Evolutionary conservation across 2,113 vertebrate species (phyloP), one percentile per base, ranked within the genome.

Genomic region (Ptilorrhoa leucosticta): DNA sequence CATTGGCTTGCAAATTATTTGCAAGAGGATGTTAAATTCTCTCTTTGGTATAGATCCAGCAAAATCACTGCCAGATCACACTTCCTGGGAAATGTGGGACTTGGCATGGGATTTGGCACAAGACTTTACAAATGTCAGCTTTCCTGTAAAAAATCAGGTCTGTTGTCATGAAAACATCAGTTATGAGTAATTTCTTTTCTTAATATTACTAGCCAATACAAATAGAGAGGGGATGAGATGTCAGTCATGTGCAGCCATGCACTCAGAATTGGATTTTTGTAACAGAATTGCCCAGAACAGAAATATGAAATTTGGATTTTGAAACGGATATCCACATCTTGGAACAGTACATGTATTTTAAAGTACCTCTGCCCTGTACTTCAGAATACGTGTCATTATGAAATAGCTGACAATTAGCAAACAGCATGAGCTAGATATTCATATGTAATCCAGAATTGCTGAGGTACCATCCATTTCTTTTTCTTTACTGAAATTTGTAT

Each of bases 151-250:
- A 95, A 57, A 83, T 42, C 64, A 84, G 10, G n/a, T 60, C 58
- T 86, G 70, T 87, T 86, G 71, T 85, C 92, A 90, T 54, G 72
- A 96, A 95, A 95, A 90, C 71, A 94, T 90, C 76, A 86, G 48
- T 93, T 93, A 68, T 82, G 86, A 94, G 57, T 90, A 88, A 93
- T 94, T 96, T 96, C 17, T 93, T 93, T 95, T 91, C 81, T 91
- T 94, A 94, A 71, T 94, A 84, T 91, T 83, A 89, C 65, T 78
- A 82, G 56, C 69, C 80, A 86, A 84, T 78, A 93, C 69, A 88
- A 92, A 95, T 61, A 92, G 65, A 94, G 56, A 83, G 26, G 33
- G n/a, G 40, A 60, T 81, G 88, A 93, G 48, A 60, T 87, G 77
- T 78, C 88, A 94, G 35, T 92, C 72, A 73, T 75, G 76, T 83